Conservation (phyloP, 2,888 invertebrate species). For the Cactoblastis cactorum region DNA sequence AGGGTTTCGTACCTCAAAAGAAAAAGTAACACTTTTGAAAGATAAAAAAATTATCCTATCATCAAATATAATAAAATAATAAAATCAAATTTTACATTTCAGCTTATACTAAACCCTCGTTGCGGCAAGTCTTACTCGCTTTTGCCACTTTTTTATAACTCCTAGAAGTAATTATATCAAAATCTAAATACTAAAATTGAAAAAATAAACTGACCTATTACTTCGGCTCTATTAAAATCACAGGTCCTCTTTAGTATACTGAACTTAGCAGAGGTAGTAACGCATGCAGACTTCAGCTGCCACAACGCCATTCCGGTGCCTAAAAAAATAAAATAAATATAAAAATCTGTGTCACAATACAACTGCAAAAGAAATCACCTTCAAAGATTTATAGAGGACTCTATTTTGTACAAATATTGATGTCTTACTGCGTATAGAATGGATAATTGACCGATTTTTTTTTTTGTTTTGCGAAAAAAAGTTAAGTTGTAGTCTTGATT, state of each 20-base stretch:
- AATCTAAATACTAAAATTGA: neutral
- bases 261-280: conserved; percentile 32
- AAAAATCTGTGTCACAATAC: conserved; percentile 32
- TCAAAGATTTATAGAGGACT: conserved; percentile 38
- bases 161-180: too few relatives aligned
- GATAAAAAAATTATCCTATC: too few relatives aligned
- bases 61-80: neutral
- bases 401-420: conserved; percentile 23
- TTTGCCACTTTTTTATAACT: too few relatives aligned
- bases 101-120: too few relatives aligned
- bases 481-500: too few relatives aligned
- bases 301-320: conserved; percentile 39
- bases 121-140: too few relatives aligned
- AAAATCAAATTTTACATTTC: neutral
- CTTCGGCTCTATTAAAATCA: neutral
- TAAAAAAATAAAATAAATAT: conserved; percentile 38
- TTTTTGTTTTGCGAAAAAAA: too few relatives aligned
- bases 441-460: neutral
- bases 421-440: neutral
- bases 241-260: conserved; percentile 18
- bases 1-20: too few relatives aligned
- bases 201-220: neutral
- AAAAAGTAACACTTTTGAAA: too few relatives aligned
- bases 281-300: conserved; percentile 43
- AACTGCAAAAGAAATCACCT: conserved; percentile 30